phyloP scores from a whole-genome alignment of 2,113 vertebrate species.

The Saccopteryx leptura region DNA sequence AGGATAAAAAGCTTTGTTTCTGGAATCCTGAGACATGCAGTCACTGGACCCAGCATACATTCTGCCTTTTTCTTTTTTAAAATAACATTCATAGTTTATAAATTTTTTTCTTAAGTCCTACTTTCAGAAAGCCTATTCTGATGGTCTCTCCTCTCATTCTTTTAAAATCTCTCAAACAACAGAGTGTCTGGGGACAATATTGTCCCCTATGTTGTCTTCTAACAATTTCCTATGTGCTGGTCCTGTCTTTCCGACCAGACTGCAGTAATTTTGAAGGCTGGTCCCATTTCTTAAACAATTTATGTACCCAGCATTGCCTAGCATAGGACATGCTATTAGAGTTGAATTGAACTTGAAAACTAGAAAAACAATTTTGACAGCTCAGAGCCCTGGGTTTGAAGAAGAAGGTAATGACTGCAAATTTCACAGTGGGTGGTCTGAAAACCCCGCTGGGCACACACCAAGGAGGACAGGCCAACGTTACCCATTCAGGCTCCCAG shows the following conservation, averaged over 20 bases:
- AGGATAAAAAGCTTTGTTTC: neutral
- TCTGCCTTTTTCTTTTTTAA: neutral
- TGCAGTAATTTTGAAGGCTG: neutral
- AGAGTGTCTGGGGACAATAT: neutral
- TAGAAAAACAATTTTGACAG: constrained; percentile 11
- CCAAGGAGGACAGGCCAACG: neutral
- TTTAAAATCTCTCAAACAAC: constrained; percentile 25
- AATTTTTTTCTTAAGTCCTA: neutral
- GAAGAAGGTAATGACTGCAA: constrained; percentile 35
- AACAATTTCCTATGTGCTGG: neutral
- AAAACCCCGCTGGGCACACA: neutral
- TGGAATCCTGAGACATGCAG: neutral
- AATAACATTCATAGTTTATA: neutral
- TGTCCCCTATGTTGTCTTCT: neutral
- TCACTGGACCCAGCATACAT: neutral
- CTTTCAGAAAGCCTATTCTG: neutral
- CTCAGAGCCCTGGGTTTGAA: constrained; percentile 31
- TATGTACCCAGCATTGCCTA: neutral
- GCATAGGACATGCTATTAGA: neutral
- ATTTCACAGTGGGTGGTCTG: constrained; percentile 21
- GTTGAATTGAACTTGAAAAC: constrained; percentile 22
- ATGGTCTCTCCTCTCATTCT: neutral
- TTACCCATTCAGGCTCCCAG: neutral
- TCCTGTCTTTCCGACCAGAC: neutral
- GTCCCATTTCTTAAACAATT: constrained; percentile 26